These are phyloP conservation scores for Orthosia incerta DNA, from an alignment of 2,888 invertebrate species.

Conservation along the genomic window DNA sequence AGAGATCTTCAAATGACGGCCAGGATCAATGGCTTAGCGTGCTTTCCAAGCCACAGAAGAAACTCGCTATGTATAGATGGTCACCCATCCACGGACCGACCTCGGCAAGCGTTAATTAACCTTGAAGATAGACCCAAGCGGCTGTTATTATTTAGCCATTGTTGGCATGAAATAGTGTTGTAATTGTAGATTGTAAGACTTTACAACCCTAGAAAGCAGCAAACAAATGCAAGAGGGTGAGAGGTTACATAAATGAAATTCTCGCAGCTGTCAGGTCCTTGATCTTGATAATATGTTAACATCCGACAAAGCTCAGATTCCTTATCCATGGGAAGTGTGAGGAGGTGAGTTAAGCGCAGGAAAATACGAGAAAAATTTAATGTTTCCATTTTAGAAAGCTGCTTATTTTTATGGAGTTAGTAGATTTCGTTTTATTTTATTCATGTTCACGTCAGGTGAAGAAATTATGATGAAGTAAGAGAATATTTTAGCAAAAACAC, in stretches of 20 bases:
- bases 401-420: neutral
- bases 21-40: too few relatives aligned
- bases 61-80: too few relatives aligned
- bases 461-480: neutral
- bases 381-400: slow-evolving; percentile 12
- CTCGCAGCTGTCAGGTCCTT: slow-evolving; percentile 34
- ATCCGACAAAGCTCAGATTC: slow-evolving; percentile 30
- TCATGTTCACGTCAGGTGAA: neutral
- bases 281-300: slow-evolving; percentile 55
- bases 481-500: neutral
- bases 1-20: too few relatives aligned
- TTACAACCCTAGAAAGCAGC: neutral
- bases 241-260: slow-evolving; percentile 29
- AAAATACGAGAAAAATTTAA: slow-evolving; percentile 10
- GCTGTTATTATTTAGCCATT: too few relatives aligned
- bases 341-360: neutral
- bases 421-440: neutral
- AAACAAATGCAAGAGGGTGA: slow-evolving; percentile 15
- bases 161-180: neutral
- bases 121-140: too few relatives aligned
- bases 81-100: too few relatives aligned
- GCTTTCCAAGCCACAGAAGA: too few relatives aligned
- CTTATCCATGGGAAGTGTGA: slow-evolving; percentile 29
- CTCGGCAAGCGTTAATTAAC: too few relatives aligned
- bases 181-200: slow-evolving; percentile 8